These are phyloP conservation scores for Apodemia mormo DNA, from an alignment of 2,888 invertebrate genomes.

Conservation along the genomic window DNA sequence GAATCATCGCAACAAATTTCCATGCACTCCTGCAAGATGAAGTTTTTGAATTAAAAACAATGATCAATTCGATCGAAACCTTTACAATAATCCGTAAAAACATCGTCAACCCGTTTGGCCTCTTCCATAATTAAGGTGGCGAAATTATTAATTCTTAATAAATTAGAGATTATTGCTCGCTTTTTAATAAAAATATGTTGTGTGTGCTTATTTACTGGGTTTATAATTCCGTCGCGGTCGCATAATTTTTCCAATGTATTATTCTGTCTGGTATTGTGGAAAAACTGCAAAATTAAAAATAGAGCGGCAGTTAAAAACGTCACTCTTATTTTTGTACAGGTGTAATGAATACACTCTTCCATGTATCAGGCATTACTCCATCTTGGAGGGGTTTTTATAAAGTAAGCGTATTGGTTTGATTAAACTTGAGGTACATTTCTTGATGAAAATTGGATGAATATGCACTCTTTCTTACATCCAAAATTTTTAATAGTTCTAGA, in stretches of 20 bases:
- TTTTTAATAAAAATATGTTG: conserved; percentile 21
- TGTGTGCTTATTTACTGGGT: neutral
- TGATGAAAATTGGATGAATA: too few relatives aligned
- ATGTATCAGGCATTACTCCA: neutral
- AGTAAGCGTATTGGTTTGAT: too few relatives aligned
- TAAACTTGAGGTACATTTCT: too few relatives aligned
- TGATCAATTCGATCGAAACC: conserved; percentile 34
- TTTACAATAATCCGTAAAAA: conserved; percentile 34
- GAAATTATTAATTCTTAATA: conserved; percentile 4
- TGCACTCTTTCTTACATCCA: too few relatives aligned
- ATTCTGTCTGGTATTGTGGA: neutral
- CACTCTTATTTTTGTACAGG: conserved; percentile 4
- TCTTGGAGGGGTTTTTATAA: too few relatives aligned
- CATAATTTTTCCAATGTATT: neutral
- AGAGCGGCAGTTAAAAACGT: neutral
- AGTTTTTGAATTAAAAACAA: conserved; percentile 24
- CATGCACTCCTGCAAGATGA: conserved; percentile 18
- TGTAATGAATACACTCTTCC: conserved; percentile 12
- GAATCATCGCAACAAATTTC: conserved; percentile 27
- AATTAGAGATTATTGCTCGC: conserved; percentile 18
- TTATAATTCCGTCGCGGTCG: too few relatives aligned
- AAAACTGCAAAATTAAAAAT: neutral
- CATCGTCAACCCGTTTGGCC: conserved; percentile 29
- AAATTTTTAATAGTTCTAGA: too few relatives aligned
- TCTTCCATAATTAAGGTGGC: conserved; percentile 16